These are phyloP conservation scores for Crax fasciolata DNA, from an alignment of 2,797 vertebrate species.

Conservation along the genomic window DNA sequence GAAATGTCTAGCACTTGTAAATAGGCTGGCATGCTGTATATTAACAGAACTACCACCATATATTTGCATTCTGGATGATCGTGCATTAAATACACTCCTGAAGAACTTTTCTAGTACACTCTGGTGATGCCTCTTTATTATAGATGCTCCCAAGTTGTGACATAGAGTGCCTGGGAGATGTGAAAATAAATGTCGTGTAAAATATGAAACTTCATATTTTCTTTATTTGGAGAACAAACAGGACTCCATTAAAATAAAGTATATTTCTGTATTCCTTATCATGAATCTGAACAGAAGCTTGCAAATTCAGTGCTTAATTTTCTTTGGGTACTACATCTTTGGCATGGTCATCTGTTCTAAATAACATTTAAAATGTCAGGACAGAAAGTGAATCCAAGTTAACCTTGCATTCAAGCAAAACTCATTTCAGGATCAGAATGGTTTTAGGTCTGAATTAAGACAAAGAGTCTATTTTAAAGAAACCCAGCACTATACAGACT, in stretches of 20 bases:
- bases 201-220: not conserved
- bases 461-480: not conserved
- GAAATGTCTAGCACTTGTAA: not conserved
- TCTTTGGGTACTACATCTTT: slow-evolving; percentile 17
- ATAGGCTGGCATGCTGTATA: not conserved
- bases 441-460: not conserved
- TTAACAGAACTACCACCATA: slow-evolving; percentile 8
- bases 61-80: slow-evolving; percentile 21
- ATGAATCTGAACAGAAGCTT: slow-evolving; percentile 6
- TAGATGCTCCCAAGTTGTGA: not conserved
- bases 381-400: not conserved
- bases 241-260: not conserved
- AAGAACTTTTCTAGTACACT: not conserved
- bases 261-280: not conserved
- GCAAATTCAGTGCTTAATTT: slow-evolving; percentile 24
- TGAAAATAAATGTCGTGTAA: not conserved
- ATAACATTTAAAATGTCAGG: not conserved
- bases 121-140: not conserved
- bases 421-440: not conserved
- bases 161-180: not conserved
- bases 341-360: not conserved
- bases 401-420: not conserved
- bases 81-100: not conserved
- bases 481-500: not conserved
- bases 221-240: slow-evolving; percentile 15